phyloP scores from a whole-genome alignment of 2,888 invertebrate species.

The Polylopha cassiicola region DNA sequence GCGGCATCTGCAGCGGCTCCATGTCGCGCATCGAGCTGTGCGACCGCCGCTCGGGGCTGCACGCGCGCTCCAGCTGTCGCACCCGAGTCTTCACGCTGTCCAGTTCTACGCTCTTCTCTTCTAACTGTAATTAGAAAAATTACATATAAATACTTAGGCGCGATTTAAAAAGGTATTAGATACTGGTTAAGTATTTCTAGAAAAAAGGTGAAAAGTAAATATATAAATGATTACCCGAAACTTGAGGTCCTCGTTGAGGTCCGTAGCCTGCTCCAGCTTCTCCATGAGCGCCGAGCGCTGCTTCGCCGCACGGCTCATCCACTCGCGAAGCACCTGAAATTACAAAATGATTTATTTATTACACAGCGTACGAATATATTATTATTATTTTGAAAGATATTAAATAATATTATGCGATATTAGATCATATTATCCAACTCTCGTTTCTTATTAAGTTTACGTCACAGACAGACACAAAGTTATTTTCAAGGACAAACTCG shows the following conservation, averaged over 20 bases:
- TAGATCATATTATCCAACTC: too few relatives aligned
- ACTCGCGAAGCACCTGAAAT: slow-evolving; percentile 83
- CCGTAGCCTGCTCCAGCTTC: slow-evolving; percentile 84
- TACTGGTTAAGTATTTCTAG: not conserved
- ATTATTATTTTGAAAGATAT: not conserved
- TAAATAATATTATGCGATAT: not conserved
- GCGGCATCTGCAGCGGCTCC: slow-evolving; percentile 64
- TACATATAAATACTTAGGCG: too few relatives aligned
- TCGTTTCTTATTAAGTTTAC: too few relatives aligned
- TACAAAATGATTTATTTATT: not conserved
- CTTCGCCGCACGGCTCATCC: slow-evolving; percentile 82
- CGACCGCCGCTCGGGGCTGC: slow-evolving; percentile 38
- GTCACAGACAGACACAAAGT: too few relatives aligned
- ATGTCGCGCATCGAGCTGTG: slow-evolving; percentile 66
- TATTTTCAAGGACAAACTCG: too few relatives aligned
- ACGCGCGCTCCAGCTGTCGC: slow-evolving; percentile 77
- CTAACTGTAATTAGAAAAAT: slow-evolving; percentile 76
- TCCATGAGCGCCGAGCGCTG: slow-evolving; percentile 81
- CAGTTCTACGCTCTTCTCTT: slow-evolving; percentile 88
- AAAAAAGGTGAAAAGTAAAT: too few relatives aligned
- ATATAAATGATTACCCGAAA: slow-evolving; percentile 90
- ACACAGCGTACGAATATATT: too few relatives aligned
- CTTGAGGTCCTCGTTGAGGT: slow-evolving; percentile 88
- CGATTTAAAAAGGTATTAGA: too few relatives aligned
- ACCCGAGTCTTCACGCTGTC: slow-evolving; percentile 88